Conservation (phyloP, 2,113 vertebrate species). For the Trinectes maculatus region DNA sequence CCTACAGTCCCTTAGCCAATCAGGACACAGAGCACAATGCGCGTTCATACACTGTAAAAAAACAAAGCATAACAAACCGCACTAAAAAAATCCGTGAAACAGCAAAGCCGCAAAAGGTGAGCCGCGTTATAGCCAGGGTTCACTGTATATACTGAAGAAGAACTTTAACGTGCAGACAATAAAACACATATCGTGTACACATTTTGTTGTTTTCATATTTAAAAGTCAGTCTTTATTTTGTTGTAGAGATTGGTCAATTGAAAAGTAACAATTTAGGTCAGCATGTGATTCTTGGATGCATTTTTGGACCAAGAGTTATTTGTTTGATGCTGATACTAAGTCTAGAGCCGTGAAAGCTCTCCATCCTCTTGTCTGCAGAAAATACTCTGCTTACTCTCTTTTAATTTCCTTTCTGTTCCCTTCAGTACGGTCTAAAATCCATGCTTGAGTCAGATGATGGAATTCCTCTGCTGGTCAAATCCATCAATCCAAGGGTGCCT, state of each 20-base stretch:
- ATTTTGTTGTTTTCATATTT: background rate
- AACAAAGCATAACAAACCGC: no score
- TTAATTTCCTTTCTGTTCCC: background rate
- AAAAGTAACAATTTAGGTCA: background rate
- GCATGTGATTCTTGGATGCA: no score
- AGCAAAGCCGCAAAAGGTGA: no score
- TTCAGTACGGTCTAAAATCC: constrained; percentile 89
- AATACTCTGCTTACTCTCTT: background rate
- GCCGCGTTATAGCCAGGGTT: no score
- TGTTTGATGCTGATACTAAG: background rate
- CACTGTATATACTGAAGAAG: no score
- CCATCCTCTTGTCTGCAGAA: background rate
- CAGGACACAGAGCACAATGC: no score
- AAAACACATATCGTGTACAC: no score
- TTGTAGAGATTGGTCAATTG: background rate
- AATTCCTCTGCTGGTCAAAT: constrained; percentile 87
- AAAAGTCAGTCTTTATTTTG: background rate
- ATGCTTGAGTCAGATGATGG: constrained; percentile 88
- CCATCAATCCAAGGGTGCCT: constrained; percentile 86
- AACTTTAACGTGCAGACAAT: no score
- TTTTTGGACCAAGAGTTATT: no score
- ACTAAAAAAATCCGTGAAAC: no score
- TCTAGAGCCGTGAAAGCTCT: background rate
- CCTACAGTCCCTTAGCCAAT: no score
- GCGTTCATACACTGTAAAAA: no score